phyloP scores from a whole-genome alignment of 2,888 invertebrate species.

The Copidosoma aretas region DNA sequence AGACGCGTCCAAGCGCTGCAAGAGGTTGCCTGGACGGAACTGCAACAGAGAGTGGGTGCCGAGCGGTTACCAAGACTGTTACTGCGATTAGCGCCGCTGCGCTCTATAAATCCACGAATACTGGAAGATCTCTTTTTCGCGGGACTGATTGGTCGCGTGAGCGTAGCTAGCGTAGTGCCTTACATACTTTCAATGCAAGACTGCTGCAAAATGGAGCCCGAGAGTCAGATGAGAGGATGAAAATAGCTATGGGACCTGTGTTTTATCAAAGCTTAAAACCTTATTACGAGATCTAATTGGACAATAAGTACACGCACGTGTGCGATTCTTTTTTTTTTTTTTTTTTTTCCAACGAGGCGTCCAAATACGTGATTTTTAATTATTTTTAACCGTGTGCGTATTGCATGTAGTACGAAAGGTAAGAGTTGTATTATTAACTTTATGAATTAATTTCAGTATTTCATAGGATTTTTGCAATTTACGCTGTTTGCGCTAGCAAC shows the following conservation, averaged over 20 bases:
- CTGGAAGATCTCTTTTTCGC: constrained; percentile 93
- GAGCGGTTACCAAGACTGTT: constrained; percentile 70
- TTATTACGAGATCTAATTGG: constrained; percentile 16
- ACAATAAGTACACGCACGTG: constrained; percentile 30
- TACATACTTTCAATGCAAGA: constrained; percentile 75
- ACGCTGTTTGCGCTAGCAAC: constrained; percentile 19
- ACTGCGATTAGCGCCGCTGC: constrained; percentile 74
- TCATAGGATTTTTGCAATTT: constrained; percentile 24
- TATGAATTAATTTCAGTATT: constrained; percentile 35
- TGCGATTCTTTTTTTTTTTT: constrained; percentile 20
- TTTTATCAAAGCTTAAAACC: constrained; percentile 6
- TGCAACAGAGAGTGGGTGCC: constrained; percentile 65
- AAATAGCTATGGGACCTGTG: constrained; percentile 39
- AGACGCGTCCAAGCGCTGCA: constrained; percentile 66
- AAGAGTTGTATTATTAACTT: constrained; percentile 31
- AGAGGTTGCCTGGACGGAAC: constrained; percentile 65
- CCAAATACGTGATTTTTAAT: constrained; percentile 28
- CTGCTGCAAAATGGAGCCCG: constrained; percentile 59
- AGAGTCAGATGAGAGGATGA: constrained; percentile 59
- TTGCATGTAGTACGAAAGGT: neutral
- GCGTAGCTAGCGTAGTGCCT: constrained; percentile 94
- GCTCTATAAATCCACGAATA: constrained; percentile 76
- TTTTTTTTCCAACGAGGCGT: constrained; percentile 22
- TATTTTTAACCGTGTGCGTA: constrained; percentile 10
- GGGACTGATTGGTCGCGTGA: constrained; percentile 88